Base-by-base conservation (phyloP, 2,113 vertebrate genomes). In the Cavia porcellus region DNA sequence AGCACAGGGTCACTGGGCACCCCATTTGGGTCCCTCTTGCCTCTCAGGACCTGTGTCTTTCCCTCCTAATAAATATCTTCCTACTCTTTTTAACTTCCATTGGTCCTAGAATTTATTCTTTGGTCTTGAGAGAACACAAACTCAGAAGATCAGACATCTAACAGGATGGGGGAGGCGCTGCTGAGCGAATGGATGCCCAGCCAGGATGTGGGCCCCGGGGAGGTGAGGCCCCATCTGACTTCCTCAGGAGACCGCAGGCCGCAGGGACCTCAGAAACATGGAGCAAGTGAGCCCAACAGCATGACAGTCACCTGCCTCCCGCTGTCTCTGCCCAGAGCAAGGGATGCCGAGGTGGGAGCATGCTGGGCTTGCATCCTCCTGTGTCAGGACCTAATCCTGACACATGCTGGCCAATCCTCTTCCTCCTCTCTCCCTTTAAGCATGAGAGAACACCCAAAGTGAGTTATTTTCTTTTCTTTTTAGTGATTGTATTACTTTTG, bases 201-300 rank as follows among this genome's bases (percentile, higher is more conserved):
- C 47, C n/a, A 47, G 85, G 10, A 77, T 10, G 42, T 50, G 47
- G n/a, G 38, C 10, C 68, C 68, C 45, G 14, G 64, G 59, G n/a
- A 38, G 32, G 61, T 45, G 30, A 57, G 32, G 61, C 6, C 10
- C 22, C 1, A 32, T 82, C 38, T 0, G 10, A 1, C 88, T 64
- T 61, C 19, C 61, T 38, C 19, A 0, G 1, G 30, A 92, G 62
- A 57, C 77, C 47, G 1, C 0, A 12, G 52, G 47, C 8, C 1
- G 0, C 72, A 42, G 70, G 72, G 70, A 20, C 70, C 3, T 9
- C 0, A 19, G 68, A 70, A 35, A 17, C 0, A 5, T 3, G 0
- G 45, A 28, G 57, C 6, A 22, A 79, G 13, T 25, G 57, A 68
- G 75, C 19, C 19, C 62, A 1, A 50, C 47, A n/a, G 2, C 61